Percentiles rank a stretch among this genome's conserved stretches.
These are phyloP conservation scores for Acanthopleura granulata DNA, from an alignment of 2,888 invertebrate species.

Conservation along the genomic window DNA sequence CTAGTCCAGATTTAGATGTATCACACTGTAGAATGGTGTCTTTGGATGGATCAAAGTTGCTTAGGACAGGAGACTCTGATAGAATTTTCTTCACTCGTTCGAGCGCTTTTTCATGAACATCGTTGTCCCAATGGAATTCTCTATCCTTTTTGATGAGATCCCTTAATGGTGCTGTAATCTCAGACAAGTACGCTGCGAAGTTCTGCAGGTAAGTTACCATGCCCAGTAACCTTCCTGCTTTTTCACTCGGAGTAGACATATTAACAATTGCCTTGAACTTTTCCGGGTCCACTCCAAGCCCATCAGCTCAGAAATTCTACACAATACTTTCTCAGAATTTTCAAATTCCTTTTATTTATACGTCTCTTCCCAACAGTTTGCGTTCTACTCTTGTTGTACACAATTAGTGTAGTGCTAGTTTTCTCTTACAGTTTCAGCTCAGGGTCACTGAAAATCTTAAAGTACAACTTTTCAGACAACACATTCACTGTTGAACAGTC, in stretches of 20 bases:
- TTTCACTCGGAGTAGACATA: no score
- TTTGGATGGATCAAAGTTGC: slow-evolving; percentile 26
- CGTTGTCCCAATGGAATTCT: slow-evolving; percentile 22
- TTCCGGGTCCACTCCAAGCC: no score
- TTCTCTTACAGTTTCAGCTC: background rate
- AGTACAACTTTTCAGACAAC: no score
- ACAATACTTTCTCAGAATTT: no score
- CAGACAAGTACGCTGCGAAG: slow-evolving; percentile 29
- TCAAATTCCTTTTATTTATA: no score
- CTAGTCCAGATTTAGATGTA: slow-evolving; percentile 28
- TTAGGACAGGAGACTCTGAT: slow-evolving; percentile 27
- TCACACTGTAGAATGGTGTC: slow-evolving; percentile 28
- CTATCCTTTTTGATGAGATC: slow-evolving; percentile 23
- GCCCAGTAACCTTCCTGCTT: slow-evolving; percentile 24
- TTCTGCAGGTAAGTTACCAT: slow-evolving; percentile 29
- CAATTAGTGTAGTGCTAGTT: background rate
- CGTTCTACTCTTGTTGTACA: background rate
- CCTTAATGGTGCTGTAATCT: slow-evolving; percentile 26
- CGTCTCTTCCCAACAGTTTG: background rate
- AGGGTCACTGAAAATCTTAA: background rate
- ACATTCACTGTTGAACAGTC: slow-evolving; percentile 10
- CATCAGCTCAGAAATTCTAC: no score
- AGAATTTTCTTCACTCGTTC: slow-evolving; percentile 23
- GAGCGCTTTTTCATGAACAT: slow-evolving; percentile 27
- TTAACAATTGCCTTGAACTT: no score